phyloP scores from a whole-genome alignment of 2,113 vertebrate species.

The Scomber japonicus region DNA sequence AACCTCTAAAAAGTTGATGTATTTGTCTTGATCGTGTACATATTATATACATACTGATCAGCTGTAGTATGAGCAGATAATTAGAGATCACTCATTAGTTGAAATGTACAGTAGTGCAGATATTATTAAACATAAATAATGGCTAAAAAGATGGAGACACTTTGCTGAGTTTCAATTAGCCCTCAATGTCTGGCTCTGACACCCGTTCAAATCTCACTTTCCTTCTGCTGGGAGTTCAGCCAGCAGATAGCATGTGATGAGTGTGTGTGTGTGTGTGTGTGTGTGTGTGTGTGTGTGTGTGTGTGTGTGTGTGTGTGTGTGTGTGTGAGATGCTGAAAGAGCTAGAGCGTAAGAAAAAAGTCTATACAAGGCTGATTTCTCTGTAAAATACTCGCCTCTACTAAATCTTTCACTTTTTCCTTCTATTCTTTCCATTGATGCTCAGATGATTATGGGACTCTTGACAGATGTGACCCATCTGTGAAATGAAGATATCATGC shows the following conservation, averaged over 20 bases:
- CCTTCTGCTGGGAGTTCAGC: slow-evolving; percentile 7
- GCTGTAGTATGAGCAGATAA: background rate
- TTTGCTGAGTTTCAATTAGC: slow-evolving; percentile 64
- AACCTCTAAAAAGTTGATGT: background rate
- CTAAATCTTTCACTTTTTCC: background rate
- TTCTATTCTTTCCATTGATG: background rate
- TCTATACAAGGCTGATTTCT: background rate
- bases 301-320: too few species aligned
- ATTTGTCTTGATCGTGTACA: background rate
- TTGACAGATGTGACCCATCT: background rate
- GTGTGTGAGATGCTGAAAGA: slow-evolving; percentile 13
- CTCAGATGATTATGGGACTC: slow-evolving; percentile 10
- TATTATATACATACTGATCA: background rate
- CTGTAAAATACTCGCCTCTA: background rate
- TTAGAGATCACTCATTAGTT: background rate
- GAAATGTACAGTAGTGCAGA: slow-evolving; percentile 1
- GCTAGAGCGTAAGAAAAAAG: background rate
- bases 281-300: slow-evolving; percentile 4
- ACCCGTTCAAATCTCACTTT: slow-evolving; percentile 52
- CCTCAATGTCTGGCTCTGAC: slow-evolving; percentile 46
- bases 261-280: slow-evolving; percentile 3
- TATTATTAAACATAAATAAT: slow-evolving; percentile 32
- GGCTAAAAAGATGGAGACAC: slow-evolving; percentile 39
- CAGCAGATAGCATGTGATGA: slow-evolving; percentile 3
- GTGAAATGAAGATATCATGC: background rate